Evolutionary conservation across 2,113 vertebrate species (phyloP).

Genomic region (Lipophrys pholis): DNA sequence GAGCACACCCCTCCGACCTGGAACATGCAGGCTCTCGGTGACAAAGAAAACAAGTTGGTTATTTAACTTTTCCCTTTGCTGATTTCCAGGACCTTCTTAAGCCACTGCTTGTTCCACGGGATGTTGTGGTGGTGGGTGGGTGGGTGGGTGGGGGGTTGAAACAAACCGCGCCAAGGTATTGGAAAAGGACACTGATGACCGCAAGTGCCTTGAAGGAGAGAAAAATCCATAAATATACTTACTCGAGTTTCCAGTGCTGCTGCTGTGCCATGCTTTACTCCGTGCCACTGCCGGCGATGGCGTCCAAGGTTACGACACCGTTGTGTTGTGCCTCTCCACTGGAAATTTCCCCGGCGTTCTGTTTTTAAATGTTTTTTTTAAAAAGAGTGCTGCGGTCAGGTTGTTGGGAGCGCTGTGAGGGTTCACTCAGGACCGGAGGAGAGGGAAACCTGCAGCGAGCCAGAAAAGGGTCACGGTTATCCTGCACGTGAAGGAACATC

Average conservation of each 20-base stretch:
- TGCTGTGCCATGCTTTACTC: conserved; percentile 23
- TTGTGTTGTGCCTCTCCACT: conserved; percentile 71
- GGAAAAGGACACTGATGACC: conserved; percentile 64
- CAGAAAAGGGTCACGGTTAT: conserved; percentile 44
- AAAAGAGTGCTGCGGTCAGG: conserved; percentile 49
- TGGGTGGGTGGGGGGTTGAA: conserved; percentile 28
- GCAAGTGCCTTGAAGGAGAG: conserved; percentile 56
- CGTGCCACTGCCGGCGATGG: conserved; percentile 32
- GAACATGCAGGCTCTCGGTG: conserved; percentile 31
- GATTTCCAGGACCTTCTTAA: conserved; percentile 55
- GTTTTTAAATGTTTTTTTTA: conserved; percentile 27
- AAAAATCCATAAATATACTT: conserved; percentile 69
- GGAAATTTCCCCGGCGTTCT: conserved; percentile 79
- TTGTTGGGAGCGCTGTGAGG: conserved; percentile 49
- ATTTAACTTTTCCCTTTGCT: conserved; percentile 27
- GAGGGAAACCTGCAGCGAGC: conserved; percentile 63
- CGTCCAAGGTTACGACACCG: conserved; percentile 56
- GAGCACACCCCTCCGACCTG: conserved; percentile 18
- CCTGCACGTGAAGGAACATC: conserved; percentile 30
- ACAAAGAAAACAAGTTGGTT: conserved; percentile 53
- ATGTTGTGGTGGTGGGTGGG: conserved; percentile 32
- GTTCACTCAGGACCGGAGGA: conserved; percentile 56
- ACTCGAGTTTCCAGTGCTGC: conserved; percentile 72
- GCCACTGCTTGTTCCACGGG: conserved; percentile 62
- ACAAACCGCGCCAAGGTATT: conserved; percentile 43